Percentiles rank a stretch among this genome's conserved stretches.
Evolutionary conservation across 2,113 vertebrate genomes (phyloP).

Genomic region (Eubucco bourcierii): DNA sequence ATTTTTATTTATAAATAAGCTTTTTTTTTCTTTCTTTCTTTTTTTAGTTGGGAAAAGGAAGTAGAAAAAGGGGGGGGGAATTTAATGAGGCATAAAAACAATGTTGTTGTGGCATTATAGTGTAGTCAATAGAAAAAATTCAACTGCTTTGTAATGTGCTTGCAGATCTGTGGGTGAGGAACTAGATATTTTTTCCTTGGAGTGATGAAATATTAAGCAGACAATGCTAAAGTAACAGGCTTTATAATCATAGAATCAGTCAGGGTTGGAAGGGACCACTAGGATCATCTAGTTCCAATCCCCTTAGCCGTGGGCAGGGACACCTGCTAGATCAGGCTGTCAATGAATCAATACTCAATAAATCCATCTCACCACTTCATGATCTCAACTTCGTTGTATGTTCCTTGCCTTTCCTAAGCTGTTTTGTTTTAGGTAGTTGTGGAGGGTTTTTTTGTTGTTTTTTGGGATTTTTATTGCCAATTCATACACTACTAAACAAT

Average conservation of each 20-base stretch:
- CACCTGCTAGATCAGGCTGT: no score
- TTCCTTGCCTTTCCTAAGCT: neutral
- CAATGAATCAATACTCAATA: neutral
- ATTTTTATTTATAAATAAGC: neutral
- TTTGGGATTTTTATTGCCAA: neutral
- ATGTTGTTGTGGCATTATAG: neutral
- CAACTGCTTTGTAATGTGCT: neutral
- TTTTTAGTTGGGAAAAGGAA: neutral
- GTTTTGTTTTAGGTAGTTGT: no score
- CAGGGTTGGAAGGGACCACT: no score
- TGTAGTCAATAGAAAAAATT: neutral
- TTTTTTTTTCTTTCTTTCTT: no score
- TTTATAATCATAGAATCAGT: neutral
- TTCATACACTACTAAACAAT: neutral
- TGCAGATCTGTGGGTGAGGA: neutral
- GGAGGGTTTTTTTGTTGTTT: no score
- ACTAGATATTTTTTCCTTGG: neutral
- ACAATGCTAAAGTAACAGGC: neutral
- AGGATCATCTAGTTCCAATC: no score
- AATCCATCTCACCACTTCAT: neutral
- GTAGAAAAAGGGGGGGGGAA: neutral
- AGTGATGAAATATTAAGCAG: neutral
- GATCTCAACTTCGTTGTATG: neutral
- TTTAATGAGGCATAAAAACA: neutral
- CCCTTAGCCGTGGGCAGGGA: no score